Evolutionary conservation across 1,140 invertebrate species (phyloP), one percentile per base, ranked within the genome.

Genomic region (Periplaneta americana): DNA sequence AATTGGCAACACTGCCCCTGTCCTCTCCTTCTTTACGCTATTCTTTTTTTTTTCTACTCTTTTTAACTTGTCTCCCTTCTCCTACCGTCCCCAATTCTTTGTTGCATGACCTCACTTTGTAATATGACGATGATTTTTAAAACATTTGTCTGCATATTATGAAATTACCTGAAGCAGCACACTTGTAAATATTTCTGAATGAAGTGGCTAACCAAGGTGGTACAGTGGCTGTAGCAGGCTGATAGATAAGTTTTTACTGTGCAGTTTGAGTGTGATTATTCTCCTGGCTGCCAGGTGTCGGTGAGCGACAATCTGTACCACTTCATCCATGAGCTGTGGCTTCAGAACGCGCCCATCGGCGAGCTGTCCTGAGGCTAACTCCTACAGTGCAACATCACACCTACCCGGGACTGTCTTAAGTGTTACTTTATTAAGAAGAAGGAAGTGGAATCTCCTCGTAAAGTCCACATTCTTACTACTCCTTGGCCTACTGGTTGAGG

Each of bases 261-360:
- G 75, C 35, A 77, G 75, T 77, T 33, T 34, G n/a, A 77, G 33
- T 22, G 32, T 36, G 35, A 34, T 34, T 33, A 77, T 77, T 36
- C 75, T 77, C 35, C n/a, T 77, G 33, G 33, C 22, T 77, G 33
- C 78, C 88, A 99, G 97, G 98, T 99, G 34, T 96, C 98, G 1
- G 97, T 99, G 1, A 98, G 96, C 85, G 96, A 97, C 87, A 91
- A 95, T 84, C 90, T 99, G 33, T 99, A 99, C 89, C 94, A 93
- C 82, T 99, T 98, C 87, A 97, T 99, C 83, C 98, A 99, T 87
- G 94, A 98, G 85, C 89, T 99, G 85, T 99, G 98, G 98, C 91
- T 99, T 28, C 93, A 98, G 87, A 98, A 98, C 90, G 98, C 98
- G 35, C 98, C 98, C 0, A 99, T 99, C 85, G 98, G 98, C 80